Base-by-base conservation (phyloP, 2,888 invertebrate genomes). In the Yponomeuta malinellus region DNA sequence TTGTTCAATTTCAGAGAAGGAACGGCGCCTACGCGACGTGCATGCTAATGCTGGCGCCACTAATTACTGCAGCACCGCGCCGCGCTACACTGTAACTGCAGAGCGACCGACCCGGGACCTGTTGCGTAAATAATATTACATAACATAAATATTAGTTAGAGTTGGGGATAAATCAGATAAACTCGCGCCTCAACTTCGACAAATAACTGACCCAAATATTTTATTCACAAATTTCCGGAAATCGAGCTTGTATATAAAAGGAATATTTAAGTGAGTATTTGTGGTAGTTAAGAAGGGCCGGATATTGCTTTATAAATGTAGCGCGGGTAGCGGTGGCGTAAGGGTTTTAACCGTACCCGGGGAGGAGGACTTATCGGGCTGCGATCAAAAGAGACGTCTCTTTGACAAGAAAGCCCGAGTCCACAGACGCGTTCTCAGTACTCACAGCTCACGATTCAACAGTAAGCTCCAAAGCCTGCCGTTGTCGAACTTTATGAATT, bases 271-370 rank as follows among this genome's bases (percentile, higher is more conserved):
- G 52, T 15, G 52, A 59, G 52, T 59, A 59, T 59, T 59, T 59
- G 52, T 59, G 52, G 52, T 15, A 59, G 52, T 15, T 59, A 59
- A 59, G 52, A 59, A 59, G 15, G 52, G 52, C 52, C 52, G 52
- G 52, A 59, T 59, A 59, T 59, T 59, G 52, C 52, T 59, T 59
- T 59, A 59, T 59, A 59, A 59, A 59, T 59, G 52, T 59, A 59
- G 52, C 9, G 52, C 52, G 52, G 52, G 52, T 59, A 59, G 15
- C 15, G 52, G 52, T 59, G 1, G 12, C 52, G 52, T 59, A 59
- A 59, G 12, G 52, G 52, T 59, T 59, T 59, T 15, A 15, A 3
- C 52, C 52, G 15, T 2, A 59, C 52, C 52, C 52, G 15, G 52
- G 15, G 52, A 15, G 52, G 15, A 15, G 52, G 52, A 15, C 52